Conservation (phyloP, 2,797 vertebrate species). For the Propithecus perrieri region DNA sequence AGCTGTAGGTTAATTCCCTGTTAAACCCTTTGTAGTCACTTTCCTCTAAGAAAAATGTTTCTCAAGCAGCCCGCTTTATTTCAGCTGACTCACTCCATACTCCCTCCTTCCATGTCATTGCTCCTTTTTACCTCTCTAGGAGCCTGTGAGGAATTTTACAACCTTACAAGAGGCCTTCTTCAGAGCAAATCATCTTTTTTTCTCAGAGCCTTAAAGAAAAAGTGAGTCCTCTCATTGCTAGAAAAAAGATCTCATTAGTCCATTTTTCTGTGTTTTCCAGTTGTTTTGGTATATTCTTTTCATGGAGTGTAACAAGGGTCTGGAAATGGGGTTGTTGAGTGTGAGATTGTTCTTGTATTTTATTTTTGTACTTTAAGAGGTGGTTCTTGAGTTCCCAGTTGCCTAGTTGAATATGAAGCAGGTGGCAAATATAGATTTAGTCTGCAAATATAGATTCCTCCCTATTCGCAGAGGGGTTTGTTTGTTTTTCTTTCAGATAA, state of each 20-base stretch:
- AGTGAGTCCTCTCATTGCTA: background rate
- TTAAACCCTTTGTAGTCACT: slow-evolving; percentile 34
- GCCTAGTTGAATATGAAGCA: slow-evolving; percentile 46
- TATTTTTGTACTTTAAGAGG: slow-evolving; percentile 15
- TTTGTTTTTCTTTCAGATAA: slow-evolving; percentile 45
- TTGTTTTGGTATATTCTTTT: slow-evolving; percentile 58
- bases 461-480: slow-evolving; percentile 18
- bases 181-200: slow-evolving; percentile 29
- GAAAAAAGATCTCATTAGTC: slow-evolving; percentile 25
- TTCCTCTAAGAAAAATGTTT: slow-evolving; percentile 60
- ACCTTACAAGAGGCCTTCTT: slow-evolving; percentile 37
- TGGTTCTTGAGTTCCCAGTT: slow-evolving; percentile 39
- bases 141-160: slow-evolving; percentile 22
- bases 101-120: slow-evolving; percentile 27
- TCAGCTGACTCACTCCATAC: slow-evolving; percentile 24
- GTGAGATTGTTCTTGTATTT: slow-evolving; percentile 8
- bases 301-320: background rate
- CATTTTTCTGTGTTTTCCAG: background rate
- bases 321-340: slow-evolving; percentile 17
- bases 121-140: slow-evolving; percentile 42
- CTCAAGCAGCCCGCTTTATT: slow-evolving; percentile 27
- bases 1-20: background rate
- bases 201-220: background rate
- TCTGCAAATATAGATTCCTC: background rate
- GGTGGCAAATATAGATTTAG: slow-evolving; percentile 34